Conservation (phyloP, 1,140 invertebrate species). For the Trinorchestia longiramus region DNA sequence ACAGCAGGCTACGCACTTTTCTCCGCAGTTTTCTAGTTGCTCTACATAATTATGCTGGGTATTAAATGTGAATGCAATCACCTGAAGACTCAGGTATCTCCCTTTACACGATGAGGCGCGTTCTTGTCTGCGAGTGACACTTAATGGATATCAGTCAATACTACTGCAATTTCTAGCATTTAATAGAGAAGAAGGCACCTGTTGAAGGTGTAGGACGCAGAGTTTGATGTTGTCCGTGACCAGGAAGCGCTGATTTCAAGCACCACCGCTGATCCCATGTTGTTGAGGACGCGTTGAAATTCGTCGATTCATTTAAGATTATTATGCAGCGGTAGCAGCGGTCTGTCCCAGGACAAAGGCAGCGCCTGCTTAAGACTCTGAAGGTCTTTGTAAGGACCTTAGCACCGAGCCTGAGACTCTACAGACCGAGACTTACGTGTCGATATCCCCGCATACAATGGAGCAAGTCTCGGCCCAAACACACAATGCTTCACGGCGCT, state of each 20-base stretch:
- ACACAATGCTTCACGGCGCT: not conserved
- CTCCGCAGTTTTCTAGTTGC: too few relatives aligned
- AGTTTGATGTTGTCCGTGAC: not conserved
- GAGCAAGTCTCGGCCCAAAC: not conserved
- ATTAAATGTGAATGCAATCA: not conserved
- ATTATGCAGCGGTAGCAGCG: conserved; percentile 37
- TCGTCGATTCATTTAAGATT: conserved; percentile 39
- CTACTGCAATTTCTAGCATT: not conserved
- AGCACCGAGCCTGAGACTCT: not conserved
- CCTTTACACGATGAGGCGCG: not conserved
- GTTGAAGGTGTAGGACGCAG: not conserved
- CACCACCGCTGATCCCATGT: not conserved
- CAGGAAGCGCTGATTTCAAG: not conserved
- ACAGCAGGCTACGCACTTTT: too few relatives aligned
- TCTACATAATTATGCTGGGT: not conserved
- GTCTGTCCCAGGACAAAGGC: conserved; percentile 9
- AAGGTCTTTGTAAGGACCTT: conserved; percentile 39
- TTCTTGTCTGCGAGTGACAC: not conserved
- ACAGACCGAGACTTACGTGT: conserved; percentile 1
- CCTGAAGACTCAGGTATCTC: not conserved
- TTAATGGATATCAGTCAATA: not conserved
- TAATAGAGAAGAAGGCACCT: not conserved
- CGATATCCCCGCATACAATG: not conserved
- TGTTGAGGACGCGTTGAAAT: not conserved
- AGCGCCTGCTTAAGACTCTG: conserved; percentile 33